phyloP scores from a whole-genome alignment of 2,888 invertebrate genomes.

The Temnothorax rugatulus region DNA sequence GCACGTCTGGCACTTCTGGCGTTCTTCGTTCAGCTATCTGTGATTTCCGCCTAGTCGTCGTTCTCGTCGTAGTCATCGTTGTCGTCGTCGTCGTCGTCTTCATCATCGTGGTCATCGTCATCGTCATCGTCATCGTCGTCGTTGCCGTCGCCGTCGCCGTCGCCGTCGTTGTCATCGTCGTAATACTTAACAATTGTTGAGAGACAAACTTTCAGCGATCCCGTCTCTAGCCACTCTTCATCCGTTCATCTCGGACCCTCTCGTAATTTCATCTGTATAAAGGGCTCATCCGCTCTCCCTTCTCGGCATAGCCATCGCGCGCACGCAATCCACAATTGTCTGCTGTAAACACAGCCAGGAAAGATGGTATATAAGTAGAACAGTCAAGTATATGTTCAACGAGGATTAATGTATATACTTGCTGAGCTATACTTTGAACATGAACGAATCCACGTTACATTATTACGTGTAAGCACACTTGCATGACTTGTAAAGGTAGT shows the following conservation, averaged over 20 bases:
- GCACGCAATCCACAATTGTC: slow-evolving; percentile 77
- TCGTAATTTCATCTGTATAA: slow-evolving; percentile 83
- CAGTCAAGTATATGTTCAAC: slow-evolving; percentile 56
- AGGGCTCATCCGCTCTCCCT: slow-evolving; percentile 77
- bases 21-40: slow-evolving; percentile 81
- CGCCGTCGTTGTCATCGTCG: slow-evolving; percentile 62
- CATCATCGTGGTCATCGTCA: background rate
- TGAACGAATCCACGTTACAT: slow-evolving; percentile 1
- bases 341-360: slow-evolving; percentile 75
- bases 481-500: slow-evolving; percentile 32
- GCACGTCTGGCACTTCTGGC: slow-evolving; percentile 79
- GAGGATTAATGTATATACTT: slow-evolving; percentile 46
- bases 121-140: background rate
- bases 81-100: slow-evolving; percentile 69
- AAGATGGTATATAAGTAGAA: slow-evolving; percentile 77
- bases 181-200: slow-evolving; percentile 77
- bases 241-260: slow-evolving; percentile 81
- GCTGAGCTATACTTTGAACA: background rate
- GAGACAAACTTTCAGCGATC: slow-evolving; percentile 73
- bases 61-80: slow-evolving; percentile 15
- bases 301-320: slow-evolving; percentile 80
- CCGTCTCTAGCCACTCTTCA: slow-evolving; percentile 82
- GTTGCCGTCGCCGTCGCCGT: background rate
- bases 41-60: slow-evolving; percentile 75
- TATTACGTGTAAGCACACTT: slow-evolving; percentile 31